Evolutionary conservation across 2,113 vertebrate species (phyloP).

Genomic region (Cercopithecus mona): DNA sequence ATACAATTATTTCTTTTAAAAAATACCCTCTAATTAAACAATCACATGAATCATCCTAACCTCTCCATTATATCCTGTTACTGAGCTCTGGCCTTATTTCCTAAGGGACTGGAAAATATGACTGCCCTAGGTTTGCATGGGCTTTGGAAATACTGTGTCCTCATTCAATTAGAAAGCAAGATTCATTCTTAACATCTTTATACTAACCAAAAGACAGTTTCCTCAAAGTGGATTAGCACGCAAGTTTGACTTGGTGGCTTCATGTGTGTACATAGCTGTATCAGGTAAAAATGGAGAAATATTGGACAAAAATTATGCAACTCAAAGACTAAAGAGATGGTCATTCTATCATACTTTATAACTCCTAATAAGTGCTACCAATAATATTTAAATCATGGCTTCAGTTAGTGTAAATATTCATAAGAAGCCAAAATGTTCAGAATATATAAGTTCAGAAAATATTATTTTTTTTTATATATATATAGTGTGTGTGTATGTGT

Average conservation of each 20-base stretch:
- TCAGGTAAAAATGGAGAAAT: conserved; percentile 69
- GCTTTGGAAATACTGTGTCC: not conserved
- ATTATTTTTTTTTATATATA: too few species aligned
- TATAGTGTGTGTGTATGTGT: too few species aligned
- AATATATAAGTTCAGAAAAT: not conserved
- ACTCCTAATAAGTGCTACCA: not conserved
- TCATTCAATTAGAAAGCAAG: not conserved
- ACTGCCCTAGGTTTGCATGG: not conserved
- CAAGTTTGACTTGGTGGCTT: conserved; percentile 78
- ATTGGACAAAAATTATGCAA: conserved; percentile 53
- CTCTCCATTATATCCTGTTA: not conserved
- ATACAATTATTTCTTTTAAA: not conserved
- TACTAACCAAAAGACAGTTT: conserved; percentile 17
- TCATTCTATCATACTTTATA: not conserved
- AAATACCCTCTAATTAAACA: conserved; percentile 1
- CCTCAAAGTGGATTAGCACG: conserved; percentile 72
- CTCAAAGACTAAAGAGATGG: not conserved
- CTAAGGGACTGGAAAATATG: not conserved
- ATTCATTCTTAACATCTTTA: not conserved
- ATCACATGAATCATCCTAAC: not conserved
- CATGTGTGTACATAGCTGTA: conserved; percentile 69
- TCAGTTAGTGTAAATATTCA: not conserved
- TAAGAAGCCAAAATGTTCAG: not conserved
- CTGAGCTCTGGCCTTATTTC: not conserved
- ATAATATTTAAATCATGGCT: conserved; percentile 36